Base-by-base conservation (phyloP, 2,888 invertebrate genomes). In the Drosophila nigricruria region DNA sequence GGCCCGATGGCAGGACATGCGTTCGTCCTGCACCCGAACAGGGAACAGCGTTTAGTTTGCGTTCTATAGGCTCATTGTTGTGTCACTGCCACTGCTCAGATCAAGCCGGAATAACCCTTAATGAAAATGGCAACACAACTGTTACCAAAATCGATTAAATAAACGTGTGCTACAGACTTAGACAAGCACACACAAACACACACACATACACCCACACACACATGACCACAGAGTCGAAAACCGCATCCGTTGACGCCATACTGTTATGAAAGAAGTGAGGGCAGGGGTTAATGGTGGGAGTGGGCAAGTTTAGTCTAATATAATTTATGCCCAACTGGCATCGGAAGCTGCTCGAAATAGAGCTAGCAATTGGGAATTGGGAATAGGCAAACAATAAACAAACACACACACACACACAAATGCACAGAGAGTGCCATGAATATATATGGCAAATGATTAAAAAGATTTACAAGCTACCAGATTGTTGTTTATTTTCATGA, bases 61-160 rank as follows among this genome's bases (percentile, higher is more conserved):
- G 40, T 58, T 76, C 61, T 68, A 49, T 56, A 53, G 57, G 62
- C 62, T 36, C 58, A 77, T 88, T 83, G 83, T 88, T 75, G 74
- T 68, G 25, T 45, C 57, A 42, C 25, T 40, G 47, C 66, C 62
- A 66, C 16, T 77, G 77, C 71, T 77, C 81, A 83, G 84, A 82
- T 89, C 81, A 77, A 84, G 85, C 82, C 84, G 88, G 78, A 88
- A 86, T 90, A 86, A 86, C 85, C 85, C 85, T 86, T 90, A 90
- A 90, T 88, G 83, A 90, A 89, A 85, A 84, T 73, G 70, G 65
- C 82, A 82, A 72, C 78, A 73, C 88, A 85, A 88, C 77, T 85
- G 89, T 89, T 85, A 82, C 82, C 72, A 85, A 89, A 88, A 89
- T 85, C 85, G 88, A 89, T 88, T 88, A 65, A 79, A 88, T 79